Conservation (phyloP, 1,140 invertebrate species). For the Camponotus vicinus region DNA sequence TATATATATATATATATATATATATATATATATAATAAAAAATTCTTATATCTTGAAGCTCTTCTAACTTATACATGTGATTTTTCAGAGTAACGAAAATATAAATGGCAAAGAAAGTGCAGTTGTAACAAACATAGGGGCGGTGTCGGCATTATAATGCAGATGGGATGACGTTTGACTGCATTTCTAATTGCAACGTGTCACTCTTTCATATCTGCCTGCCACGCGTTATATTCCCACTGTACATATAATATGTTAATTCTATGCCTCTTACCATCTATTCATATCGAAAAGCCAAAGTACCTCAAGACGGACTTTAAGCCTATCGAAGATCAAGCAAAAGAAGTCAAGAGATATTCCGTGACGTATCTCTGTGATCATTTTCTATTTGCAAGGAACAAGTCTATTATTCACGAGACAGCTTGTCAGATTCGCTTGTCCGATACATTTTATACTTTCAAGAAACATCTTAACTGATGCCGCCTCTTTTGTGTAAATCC, state of each 20-base stretch:
- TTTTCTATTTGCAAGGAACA: conserved; percentile 21
- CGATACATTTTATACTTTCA: not conserved
- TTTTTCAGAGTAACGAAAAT: not conserved
- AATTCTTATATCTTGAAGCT: not conserved
- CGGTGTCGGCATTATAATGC: not conserved
- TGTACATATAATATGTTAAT: not conserved
- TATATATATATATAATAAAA: not conserved
- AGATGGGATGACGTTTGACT: not conserved
- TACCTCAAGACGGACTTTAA: not conserved
- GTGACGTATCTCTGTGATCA: not conserved
- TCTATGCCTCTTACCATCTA: not conserved
- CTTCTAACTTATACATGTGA: not conserved
- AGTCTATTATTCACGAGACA: conserved; percentile 16
- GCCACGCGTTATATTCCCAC: not conserved
- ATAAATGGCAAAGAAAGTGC: not conserved
- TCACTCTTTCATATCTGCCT: not conserved
- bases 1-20: no score
- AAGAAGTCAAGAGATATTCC: not conserved
- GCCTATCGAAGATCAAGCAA: conserved; percentile 10
- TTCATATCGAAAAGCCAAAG: conserved; percentile 23
- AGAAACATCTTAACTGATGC: conserved; percentile 5
- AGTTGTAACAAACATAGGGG: not conserved
- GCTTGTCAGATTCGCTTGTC: conserved; percentile 4
- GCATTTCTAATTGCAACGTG: conserved; percentile 21
- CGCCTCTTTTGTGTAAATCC: conserved; percentile 3